Conservation (phyloP, 2,888 invertebrate species). For the Zaprionus lineosus region DNA sequence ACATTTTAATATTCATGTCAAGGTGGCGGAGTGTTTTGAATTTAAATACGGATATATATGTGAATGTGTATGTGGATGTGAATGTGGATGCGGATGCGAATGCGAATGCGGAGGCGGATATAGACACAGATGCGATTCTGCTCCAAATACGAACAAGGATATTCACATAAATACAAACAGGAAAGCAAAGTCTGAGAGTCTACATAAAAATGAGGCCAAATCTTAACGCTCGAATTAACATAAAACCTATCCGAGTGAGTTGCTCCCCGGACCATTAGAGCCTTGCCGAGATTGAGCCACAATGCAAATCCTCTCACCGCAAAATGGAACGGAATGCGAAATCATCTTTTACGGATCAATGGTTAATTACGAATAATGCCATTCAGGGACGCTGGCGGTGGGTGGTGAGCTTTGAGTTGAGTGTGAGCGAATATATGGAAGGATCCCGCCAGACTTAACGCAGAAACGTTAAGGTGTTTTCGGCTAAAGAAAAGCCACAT, state of each 20-base stretch:
- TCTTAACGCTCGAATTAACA: constrained; percentile 70
- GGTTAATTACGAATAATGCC: constrained; percentile 80
- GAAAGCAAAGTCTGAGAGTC: too few relatives aligned
- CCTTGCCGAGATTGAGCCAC: constrained; percentile 23
- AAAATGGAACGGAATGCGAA: constrained; percentile 58
- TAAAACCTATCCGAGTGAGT: constrained; percentile 63
- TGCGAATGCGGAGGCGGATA: not conserved
- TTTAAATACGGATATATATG: constrained; percentile 30
- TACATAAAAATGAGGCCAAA: constrained; percentile 55
- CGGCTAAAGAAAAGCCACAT: constrained; percentile 41
- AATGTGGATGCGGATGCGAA: constrained; percentile 19
- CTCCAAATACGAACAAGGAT: not conserved
- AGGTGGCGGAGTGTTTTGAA: constrained; percentile 52
- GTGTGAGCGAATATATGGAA: constrained; percentile 48
- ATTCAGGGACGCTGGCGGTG: constrained; percentile 50
- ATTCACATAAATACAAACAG: too few relatives aligned
- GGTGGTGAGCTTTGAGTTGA: too few relatives aligned
- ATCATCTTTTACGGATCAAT: constrained; percentile 81
- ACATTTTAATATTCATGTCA: constrained; percentile 66
- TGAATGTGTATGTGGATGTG: not conserved
- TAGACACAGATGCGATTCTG: too few relatives aligned
- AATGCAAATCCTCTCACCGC: constrained; percentile 76
- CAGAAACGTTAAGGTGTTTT: constrained; percentile 66
- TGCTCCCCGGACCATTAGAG: constrained; percentile 7
- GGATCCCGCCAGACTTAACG: constrained; percentile 23